Evolutionary conservation across 2,797 vertebrate genomes (phyloP).

Genomic region (Premnoplex brunnescens): DNA sequence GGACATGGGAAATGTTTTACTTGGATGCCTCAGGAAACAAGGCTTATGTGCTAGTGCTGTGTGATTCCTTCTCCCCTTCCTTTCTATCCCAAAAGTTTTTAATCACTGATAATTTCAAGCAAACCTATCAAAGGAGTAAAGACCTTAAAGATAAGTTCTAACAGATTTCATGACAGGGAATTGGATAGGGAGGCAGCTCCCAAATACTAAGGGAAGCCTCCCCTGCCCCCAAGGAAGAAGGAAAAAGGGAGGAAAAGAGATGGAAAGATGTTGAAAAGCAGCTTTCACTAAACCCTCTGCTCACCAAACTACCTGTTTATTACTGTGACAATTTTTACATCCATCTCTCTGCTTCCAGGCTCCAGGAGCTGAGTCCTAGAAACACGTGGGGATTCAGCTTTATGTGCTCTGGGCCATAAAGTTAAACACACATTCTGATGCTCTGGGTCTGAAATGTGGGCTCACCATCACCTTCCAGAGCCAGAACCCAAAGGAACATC

Average conservation of each 20-base stretch:
- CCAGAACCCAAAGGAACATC: neutral
- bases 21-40: neutral
- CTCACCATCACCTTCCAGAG: neutral
- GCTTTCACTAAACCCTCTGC: neutral
- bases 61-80: neutral
- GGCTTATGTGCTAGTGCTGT: neutral
- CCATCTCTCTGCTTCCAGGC: neutral
- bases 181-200: neutral
- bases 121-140: neutral
- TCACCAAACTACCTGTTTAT: neutral
- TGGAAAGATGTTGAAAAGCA: neutral
- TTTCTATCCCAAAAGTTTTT: neutral
- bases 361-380: neutral
- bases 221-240: neutral
- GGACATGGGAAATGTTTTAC: neutral
- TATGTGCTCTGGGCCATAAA: neutral
- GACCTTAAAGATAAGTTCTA: neutral
- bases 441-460: neutral
- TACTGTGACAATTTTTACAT: neutral
- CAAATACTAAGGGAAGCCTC: neutral
- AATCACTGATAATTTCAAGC: neutral
- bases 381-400: neutral
- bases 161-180: neutral
- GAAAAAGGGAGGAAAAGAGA: neutral
- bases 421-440: neutral